Conservation (phyloP, 2,888 invertebrate genomes). For the Leucophenga montana region DNA sequence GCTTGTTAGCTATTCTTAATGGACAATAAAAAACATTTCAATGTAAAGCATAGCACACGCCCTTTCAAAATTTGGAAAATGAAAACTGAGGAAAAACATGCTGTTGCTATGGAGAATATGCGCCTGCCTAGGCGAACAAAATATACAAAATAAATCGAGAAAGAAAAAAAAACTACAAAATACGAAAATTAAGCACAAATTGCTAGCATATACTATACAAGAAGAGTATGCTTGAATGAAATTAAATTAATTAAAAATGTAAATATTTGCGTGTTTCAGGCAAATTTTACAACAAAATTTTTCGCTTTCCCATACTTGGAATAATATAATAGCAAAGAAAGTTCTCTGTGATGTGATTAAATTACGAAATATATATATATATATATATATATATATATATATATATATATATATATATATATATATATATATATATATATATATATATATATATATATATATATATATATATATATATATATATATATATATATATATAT, state of each 20-base stretch:
- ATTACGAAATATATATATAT: too few species aligned
- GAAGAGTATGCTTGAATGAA: conserved; percentile 36
- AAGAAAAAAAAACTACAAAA: background rate
- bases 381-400: background rate
- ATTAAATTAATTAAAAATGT: conserved; percentile 57
- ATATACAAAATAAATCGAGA: background rate
- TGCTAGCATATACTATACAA: background rate
- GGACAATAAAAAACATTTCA: too few species aligned
- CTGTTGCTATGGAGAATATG: conserved; percentile 4
- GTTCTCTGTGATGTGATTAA: too few species aligned
- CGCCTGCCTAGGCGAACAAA: background rate
- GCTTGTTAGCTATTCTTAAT: too few species aligned
- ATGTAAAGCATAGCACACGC: too few species aligned
- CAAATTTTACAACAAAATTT: background rate
- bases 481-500: background rate
- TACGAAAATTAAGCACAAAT: background rate
- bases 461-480: background rate
- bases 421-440: background rate
- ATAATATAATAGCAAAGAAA: too few species aligned
- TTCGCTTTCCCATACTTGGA: background rate
- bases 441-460: too few species aligned
- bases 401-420: too few species aligned
- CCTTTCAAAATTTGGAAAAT: too few species aligned
- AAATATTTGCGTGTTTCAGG: conserved; percentile 59
- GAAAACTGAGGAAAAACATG: background rate